A percentile compares a stretch with the other conserved stretches of the same genome.
Evolutionary conservation across 2,797 vertebrate species (phyloP).

Genomic region (Babyrousa celebensis): DNA sequence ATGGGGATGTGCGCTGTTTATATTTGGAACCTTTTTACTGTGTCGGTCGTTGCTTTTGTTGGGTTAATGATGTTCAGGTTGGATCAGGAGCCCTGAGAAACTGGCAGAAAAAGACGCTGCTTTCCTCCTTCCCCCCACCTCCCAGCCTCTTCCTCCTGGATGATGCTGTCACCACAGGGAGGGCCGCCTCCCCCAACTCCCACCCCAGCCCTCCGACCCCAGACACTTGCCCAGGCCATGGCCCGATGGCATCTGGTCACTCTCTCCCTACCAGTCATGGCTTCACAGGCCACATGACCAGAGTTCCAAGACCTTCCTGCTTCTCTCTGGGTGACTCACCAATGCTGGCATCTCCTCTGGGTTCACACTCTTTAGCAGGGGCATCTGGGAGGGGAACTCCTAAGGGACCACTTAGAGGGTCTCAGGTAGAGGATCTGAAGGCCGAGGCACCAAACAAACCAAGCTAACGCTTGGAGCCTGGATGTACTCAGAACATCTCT

Average conservation of each 20-base stretch:
- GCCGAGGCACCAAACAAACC: background rate
- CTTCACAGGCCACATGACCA: background rate
- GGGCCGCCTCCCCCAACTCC: background rate
- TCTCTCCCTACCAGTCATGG: background rate
- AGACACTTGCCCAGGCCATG: background rate
- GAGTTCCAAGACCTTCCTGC: background rate
- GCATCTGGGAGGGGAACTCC: background rate
- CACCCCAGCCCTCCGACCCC: background rate
- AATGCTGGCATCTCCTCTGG: background rate
- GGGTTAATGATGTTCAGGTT: background rate
- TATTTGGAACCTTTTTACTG: background rate
- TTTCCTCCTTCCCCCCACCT: background rate
- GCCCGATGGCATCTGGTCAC: fast-evolving
- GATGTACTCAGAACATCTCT: background rate
- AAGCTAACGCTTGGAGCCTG: background rate
- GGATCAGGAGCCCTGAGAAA: background rate
- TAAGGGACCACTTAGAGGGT: background rate
- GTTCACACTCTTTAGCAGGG: background rate
- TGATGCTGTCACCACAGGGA: fast-evolving
- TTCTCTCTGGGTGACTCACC: background rate
- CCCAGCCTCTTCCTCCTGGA: background rate
- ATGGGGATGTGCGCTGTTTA: background rate
- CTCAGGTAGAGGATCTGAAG: background rate
- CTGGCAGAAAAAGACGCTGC: background rate
- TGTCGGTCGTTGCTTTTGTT: background rate